Conservation (phyloP, 2,113 vertebrate genomes). For the Cinclus mexicanus region DNA sequence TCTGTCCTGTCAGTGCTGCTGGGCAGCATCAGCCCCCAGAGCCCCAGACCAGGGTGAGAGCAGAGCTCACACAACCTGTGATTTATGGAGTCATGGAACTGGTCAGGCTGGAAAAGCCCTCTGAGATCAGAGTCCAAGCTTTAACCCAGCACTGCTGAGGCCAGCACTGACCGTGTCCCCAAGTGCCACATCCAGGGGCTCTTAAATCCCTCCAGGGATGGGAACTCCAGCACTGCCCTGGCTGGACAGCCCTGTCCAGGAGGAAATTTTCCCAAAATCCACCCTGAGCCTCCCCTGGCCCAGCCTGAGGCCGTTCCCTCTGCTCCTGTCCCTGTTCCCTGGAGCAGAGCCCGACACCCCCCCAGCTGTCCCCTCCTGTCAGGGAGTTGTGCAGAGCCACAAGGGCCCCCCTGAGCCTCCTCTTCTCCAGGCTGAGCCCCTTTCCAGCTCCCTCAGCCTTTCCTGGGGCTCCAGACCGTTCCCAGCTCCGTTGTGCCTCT, state of each 20-base stretch:
- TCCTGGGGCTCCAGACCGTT: not conserved
- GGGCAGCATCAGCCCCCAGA: not conserved
- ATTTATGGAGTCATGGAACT: not conserved
- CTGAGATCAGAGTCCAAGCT: not conserved
- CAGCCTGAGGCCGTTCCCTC: not conserved
- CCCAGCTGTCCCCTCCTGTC: not conserved
- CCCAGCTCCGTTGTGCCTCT: fast-evolving
- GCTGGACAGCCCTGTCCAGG: not conserved
- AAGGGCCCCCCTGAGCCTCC: not conserved
- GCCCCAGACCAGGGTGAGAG: not conserved
- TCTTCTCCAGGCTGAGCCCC: not conserved
- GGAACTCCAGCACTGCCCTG: not conserved
- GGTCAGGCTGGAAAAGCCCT: not conserved
- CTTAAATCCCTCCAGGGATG: not conserved
- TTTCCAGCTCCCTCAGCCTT: not conserved
- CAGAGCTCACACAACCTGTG: fast-evolving
- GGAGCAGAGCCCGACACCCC: not conserved
- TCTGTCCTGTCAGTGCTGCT: not conserved
- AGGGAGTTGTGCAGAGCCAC: not conserved
- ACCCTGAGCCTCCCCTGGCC: not conserved
- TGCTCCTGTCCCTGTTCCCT: not conserved
- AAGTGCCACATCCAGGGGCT: not conserved
- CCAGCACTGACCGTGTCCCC: not conserved
- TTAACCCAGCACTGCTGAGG: not conserved
- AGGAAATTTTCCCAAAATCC: not conserved